These are phyloP conservation scores for Notarius lentiginosus DNA, from an alignment of 2,113 vertebrate species.

Conservation along the genomic window DNA sequence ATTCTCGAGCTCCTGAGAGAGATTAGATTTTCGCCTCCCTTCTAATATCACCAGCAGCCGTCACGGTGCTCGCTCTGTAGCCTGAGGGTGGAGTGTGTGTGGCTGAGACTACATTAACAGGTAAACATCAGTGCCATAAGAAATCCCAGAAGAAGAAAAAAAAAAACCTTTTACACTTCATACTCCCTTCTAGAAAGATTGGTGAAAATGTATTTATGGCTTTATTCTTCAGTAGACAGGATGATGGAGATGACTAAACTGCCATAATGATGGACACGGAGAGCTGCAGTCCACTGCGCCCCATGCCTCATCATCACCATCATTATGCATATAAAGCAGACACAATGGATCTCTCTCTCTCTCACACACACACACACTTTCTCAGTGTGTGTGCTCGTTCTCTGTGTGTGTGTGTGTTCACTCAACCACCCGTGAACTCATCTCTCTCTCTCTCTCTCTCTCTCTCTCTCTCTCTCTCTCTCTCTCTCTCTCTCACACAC, in stretches of 20 bases:
- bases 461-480: not conserved
- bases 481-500: not conserved
- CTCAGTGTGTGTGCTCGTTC: constrained; percentile 26
- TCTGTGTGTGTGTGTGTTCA: not conserved
- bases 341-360: constrained; percentile 63
- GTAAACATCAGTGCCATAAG: constrained; percentile 1
- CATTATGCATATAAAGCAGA: constrained; percentile 73
- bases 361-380: not conserved
- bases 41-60: not conserved
- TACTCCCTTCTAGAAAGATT: not conserved
- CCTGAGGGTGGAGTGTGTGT: not conserved
- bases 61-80: not conserved
- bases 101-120: constrained; percentile 5
- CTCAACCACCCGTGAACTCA: constrained; percentile 8
- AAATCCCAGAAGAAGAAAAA: no score
- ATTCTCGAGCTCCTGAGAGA: not conserved
- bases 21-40: not conserved
- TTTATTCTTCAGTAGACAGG: constrained; percentile 6
- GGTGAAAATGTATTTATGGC: constrained; percentile 4
- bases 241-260: constrained; percentile 22
- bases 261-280: constrained; percentile 28
- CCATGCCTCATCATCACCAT: constrained; percentile 34
- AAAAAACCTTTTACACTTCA: not conserved
- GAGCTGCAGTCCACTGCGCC: constrained; percentile 26
- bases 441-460: constrained; percentile 3